These are phyloP conservation scores for Origma solitaria DNA, from an alignment of 2,113 vertebrate genomes.

Conservation along the genomic window DNA sequence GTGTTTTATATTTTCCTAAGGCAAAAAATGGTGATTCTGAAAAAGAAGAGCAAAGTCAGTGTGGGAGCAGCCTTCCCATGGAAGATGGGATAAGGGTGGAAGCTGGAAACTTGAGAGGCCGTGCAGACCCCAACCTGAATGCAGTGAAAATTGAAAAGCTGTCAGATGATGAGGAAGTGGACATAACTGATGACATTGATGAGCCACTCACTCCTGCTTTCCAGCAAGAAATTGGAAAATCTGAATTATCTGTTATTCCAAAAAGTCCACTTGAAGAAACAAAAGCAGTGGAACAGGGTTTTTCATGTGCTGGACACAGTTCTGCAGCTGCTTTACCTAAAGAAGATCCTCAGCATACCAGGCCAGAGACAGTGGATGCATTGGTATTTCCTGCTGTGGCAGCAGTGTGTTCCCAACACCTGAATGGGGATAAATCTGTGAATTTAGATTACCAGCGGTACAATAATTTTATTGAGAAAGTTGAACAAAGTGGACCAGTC, in stretches of 20 bases:
- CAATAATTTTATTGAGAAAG: neutral
- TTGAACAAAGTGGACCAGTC: neutral
- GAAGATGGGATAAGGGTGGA: neutral
- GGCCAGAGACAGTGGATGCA: neutral
- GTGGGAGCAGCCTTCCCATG: neutral
- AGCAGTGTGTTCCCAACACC: slow-evolving; percentile 2
- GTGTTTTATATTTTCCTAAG: slow-evolving; percentile 62
- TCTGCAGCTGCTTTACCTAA: neutral
- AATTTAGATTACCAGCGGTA: slow-evolving; percentile 5
- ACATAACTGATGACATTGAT: slow-evolving; percentile 89
- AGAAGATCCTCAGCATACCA: neutral
- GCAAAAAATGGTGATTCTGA: slow-evolving; percentile 68
- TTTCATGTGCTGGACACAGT: neutral
- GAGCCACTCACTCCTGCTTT: slow-evolving; percentile 2
- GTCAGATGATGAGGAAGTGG: slow-evolving; percentile 93
- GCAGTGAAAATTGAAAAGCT: slow-evolving; percentile 88
- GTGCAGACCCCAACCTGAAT: slow-evolving; percentile 75
- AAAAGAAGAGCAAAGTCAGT: slow-evolving; percentile 54
- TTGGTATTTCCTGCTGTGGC: slow-evolving; percentile 27
- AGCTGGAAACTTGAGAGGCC: slow-evolving; percentile 57
- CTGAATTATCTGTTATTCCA: neutral
- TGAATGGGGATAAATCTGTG: neutral
- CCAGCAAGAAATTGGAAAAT: slow-evolving; percentile 21
- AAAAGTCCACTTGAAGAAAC: neutral
- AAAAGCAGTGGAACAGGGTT: neutral